Evolutionary conservation across 2,888 invertebrate genomes (phyloP).

Genomic region (Chymomyza fuscimana): DNA sequence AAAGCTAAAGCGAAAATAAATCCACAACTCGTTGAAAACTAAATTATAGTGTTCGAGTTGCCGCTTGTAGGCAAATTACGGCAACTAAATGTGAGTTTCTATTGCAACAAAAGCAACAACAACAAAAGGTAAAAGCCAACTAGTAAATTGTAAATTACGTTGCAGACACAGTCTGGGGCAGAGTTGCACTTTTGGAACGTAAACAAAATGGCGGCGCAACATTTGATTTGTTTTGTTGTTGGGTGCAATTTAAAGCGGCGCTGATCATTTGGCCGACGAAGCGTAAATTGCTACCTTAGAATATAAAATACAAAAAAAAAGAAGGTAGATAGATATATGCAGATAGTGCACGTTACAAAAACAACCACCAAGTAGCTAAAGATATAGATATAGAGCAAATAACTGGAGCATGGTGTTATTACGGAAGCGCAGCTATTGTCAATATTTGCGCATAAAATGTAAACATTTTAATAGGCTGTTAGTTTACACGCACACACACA

Average conservation of each 20-base stretch:
- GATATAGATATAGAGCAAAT: not conserved
- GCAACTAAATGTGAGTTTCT: conserved; percentile 62
- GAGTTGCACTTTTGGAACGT: conserved; percentile 64
- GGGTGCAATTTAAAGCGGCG: conserved; percentile 47
- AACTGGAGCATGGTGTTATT: conserved; percentile 19
- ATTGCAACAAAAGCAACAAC: conserved; percentile 36
- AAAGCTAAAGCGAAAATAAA: conserved; percentile 18
- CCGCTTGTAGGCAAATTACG: conserved; percentile 63
- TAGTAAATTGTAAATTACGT: conserved; percentile 48
- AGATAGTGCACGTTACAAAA: not conserved
- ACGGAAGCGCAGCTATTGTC: conserved; percentile 58
- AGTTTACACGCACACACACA: conserved; percentile 39
- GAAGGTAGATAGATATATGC: not conserved
- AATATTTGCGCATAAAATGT: conserved; percentile 70
- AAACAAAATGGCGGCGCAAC: conserved; percentile 65
- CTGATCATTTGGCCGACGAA: conserved; percentile 69
- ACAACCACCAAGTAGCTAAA: conserved; percentile 9
- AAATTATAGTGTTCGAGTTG: conserved; percentile 53
- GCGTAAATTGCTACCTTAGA: conserved; percentile 59
- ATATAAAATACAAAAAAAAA: conserved; percentile 8
- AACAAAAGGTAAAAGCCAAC: conserved; percentile 22
- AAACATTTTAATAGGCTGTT: conserved; percentile 75
- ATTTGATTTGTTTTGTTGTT: conserved; percentile 44
- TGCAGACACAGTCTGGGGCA: conserved; percentile 12
- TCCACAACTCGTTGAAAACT: conserved; percentile 48